A percentile compares a stretch with the other conserved stretches of the same genome.
These are phyloP conservation scores for Meiosimyza platycephala DNA, from an alignment of 2,888 invertebrate species.

Conservation along the genomic window DNA sequence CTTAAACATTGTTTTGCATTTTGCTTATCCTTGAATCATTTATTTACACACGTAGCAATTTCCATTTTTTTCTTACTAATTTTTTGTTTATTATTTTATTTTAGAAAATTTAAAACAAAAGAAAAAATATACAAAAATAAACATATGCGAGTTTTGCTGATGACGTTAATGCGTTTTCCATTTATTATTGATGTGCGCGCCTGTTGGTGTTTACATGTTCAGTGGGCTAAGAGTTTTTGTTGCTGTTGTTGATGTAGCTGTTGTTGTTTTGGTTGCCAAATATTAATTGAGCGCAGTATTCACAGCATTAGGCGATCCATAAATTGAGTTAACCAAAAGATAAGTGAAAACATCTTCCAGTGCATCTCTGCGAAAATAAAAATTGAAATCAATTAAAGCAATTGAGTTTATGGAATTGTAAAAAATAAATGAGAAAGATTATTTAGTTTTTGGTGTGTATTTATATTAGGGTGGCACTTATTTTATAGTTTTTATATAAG, in stretches of 20 bases:
- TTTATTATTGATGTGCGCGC: too few species aligned
- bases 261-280: too few species aligned
- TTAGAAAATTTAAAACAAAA: conserved; percentile 5
- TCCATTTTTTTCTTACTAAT: conserved; percentile 1
- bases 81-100: background rate
- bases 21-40: too few species aligned
- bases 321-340: conserved; percentile 39
- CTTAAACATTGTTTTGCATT: too few species aligned
- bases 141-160: conserved; percentile 21
- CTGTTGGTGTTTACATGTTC: too few species aligned
- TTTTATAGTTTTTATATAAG: too few species aligned
- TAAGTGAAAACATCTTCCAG: conserved; percentile 26
- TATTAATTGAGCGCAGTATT: too few species aligned
- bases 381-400: conserved; percentile 2
- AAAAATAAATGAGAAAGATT: background rate
- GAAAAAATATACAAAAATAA: background rate
- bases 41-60: conserved; percentile 4
- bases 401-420: background rate
- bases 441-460: too few species aligned
- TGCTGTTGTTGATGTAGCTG: too few species aligned
- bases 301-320: conserved; percentile 1
- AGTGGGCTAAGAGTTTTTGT: too few species aligned
- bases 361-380: conserved; percentile 43
- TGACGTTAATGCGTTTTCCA: conserved; percentile 20
- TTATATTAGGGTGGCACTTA: too few species aligned